A percentile compares a stretch with the other conserved stretches of the same genome.
These are phyloP conservation scores for Coenobita brevimanus DNA, from an alignment of 1,140 invertebrate genomes.

Conservation along the genomic window DNA sequence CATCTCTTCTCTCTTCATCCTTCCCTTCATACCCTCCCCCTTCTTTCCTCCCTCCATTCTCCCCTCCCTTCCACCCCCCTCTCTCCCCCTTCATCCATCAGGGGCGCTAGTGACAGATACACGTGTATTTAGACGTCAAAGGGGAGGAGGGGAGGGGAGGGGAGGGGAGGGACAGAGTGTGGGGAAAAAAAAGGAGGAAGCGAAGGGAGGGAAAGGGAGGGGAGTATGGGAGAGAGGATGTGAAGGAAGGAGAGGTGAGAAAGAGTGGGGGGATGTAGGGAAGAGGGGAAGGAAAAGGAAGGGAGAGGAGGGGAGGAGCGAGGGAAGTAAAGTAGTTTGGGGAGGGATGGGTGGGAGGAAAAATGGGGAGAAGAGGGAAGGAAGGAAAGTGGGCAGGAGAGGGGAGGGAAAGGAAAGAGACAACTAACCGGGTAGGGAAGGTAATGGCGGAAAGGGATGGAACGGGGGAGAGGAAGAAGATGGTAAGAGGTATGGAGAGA, in stretches of 20 bases:
- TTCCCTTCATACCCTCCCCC: background rate
- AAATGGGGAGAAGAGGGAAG: background rate
- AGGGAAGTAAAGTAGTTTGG: too few relatives aligned
- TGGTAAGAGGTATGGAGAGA: too few relatives aligned
- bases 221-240: background rate
- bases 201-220: background rate
- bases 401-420: background rate
- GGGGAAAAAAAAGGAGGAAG: slow-evolving; percentile 10
- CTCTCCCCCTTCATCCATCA: background rate
- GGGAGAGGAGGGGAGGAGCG: background rate
- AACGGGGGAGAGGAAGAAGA: too few relatives aligned
- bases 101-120: background rate
- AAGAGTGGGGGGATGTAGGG: background rate
- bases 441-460: too few relatives aligned
- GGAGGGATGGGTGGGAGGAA: too few relatives aligned
- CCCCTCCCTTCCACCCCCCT: background rate
- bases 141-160: background rate
- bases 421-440: too few relatives aligned
- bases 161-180: slow-evolving; percentile 9
- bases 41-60: background rate
- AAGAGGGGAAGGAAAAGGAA: background rate
- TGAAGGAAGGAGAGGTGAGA: background rate
- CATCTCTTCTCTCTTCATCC: background rate
- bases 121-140: too few relatives aligned
- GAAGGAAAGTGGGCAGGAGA: background rate